Conservation (phyloP, 2,113 vertebrate species). For the Tychaedon coryphoeus region DNA sequence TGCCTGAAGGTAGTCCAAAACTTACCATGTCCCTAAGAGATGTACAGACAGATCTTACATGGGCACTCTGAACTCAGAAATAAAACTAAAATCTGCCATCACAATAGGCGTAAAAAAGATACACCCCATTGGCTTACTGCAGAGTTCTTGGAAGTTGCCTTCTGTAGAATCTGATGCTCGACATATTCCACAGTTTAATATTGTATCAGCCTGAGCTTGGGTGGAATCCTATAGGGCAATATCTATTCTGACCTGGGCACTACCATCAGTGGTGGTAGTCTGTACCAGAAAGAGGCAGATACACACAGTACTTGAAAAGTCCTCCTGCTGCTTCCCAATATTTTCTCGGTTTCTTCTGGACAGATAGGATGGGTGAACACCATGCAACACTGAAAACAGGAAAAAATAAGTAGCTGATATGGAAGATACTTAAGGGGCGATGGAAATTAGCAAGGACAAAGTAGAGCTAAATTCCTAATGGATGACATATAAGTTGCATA, state of each 20-base stretch:
- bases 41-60: rapidly evolving
- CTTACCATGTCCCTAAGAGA: rapidly evolving
- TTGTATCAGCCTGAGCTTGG: not conserved
- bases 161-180: not conserved
- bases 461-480: not conserved
- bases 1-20: not conserved
- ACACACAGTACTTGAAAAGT: not conserved
- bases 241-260: not conserved
- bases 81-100: not conserved
- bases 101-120: not conserved
- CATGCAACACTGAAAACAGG: not conserved
- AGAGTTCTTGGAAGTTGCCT: not conserved
- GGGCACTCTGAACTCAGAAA: not conserved
- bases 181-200: not conserved
- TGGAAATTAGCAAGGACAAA: not conserved
- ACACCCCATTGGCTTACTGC: not conserved
- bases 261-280: not conserved
- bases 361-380: not conserved
- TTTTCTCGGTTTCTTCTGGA: not conserved
- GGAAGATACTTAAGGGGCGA: not conserved
- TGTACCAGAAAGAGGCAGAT: not conserved
- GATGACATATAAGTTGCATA: not conserved
- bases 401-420: not conserved
- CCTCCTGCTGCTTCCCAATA: not conserved
- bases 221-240: not conserved